Evolutionary conservation across 2,888 invertebrate species (phyloP), one percentile per base, ranked within the genome.

Genomic region (Falcaria lacertinaria): DNA sequence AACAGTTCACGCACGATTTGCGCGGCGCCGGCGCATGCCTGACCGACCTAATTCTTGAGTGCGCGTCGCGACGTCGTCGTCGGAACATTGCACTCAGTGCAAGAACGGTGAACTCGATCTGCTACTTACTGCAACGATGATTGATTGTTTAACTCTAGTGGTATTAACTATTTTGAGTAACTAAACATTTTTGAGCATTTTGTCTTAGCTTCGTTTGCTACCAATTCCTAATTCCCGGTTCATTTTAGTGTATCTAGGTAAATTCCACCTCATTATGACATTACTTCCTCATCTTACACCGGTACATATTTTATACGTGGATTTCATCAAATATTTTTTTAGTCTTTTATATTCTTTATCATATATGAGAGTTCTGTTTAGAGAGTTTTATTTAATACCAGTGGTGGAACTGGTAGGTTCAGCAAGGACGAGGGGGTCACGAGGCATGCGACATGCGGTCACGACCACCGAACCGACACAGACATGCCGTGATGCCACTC

Each of bases 351-450:
- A n/a, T n/a, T n/a, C n/a, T n/a, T n/a, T n/a, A n/a, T n/a, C n/a
- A n/a, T n/a, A n/a, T n/a, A n/a, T n/a, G n/a, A n/a, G n/a, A n/a
- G n/a, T n/a, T n/a, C n/a, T n/a, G n/a, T n/a, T n/a, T n/a, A n/a
- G n/a, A n/a, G n/a, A n/a, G n/a, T n/a, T n/a, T n/a, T n/a, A n/a
- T n/a, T n/a, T n/a, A n/a, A n/a, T n/a, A 59, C 46, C 47, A 54
- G 53, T 50, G 56, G 41, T 47, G 42, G 57, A 58, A 45, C 50
- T 54, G 47, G 53, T 48, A 41, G 46, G 44, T 50, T 46, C 50
- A 40, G 50, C 83, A 80, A 85, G 84, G 85, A 78, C 81, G 71
- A 47, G 44, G 54, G 66, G 69, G 74, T 79, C 81, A 84, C 82
- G 81, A 64, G 56, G 69, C 37, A 8, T 17, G 35, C n/a, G n/a